Evolutionary conservation across 1,140 invertebrate species (phyloP).

Genomic region (Helicoverpa zea): DNA sequence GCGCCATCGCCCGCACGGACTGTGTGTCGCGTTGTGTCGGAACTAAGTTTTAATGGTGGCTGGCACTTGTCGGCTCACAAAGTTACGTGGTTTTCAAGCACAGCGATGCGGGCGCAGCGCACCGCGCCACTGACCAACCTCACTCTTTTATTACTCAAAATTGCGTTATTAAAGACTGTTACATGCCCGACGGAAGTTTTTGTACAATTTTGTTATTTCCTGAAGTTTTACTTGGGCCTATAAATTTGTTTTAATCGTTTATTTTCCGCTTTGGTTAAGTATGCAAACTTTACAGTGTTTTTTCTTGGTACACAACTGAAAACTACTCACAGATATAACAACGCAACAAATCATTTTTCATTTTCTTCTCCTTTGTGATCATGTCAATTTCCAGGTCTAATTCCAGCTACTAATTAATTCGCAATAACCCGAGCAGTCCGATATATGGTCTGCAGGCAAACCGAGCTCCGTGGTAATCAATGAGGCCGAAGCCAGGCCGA

Average conservation of each 20-base stretch:
- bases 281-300: neutral
- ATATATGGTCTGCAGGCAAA: slow-evolving; percentile 15
- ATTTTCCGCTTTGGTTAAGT: neutral
- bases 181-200: slow-evolving; percentile 16
- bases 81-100: slow-evolving; percentile 53
- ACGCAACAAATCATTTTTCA: too few relatives aligned
- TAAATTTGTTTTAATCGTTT: slow-evolving; percentile 6
- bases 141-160: slow-evolving; percentile 53
- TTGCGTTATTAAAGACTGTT: slow-evolving; percentile 44
- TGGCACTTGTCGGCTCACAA: slow-evolving; percentile 53
- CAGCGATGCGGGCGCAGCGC: slow-evolving; percentile 22
- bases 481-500: slow-evolving; percentile 49
- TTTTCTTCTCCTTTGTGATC: too few relatives aligned
- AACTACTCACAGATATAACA: too few relatives aligned
- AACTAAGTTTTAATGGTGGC: slow-evolving; percentile 61
- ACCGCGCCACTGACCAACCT: slow-evolving; percentile 37
- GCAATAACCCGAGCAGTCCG: slow-evolving; percentile 24
- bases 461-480: slow-evolving; percentile 62
- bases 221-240: slow-evolving; percentile 5
- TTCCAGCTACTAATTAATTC: slow-evolving; percentile 16
- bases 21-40: slow-evolving; percentile 40
- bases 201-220: slow-evolving; percentile 34
- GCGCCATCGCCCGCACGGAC: slow-evolving; percentile 36
- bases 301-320: too few relatives aligned
- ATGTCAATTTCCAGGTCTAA: neutral